These are phyloP conservation scores for Muntiacus muntjak DNA, from an alignment of 2,113 vertebrate species.

Conservation along the genomic window DNA sequence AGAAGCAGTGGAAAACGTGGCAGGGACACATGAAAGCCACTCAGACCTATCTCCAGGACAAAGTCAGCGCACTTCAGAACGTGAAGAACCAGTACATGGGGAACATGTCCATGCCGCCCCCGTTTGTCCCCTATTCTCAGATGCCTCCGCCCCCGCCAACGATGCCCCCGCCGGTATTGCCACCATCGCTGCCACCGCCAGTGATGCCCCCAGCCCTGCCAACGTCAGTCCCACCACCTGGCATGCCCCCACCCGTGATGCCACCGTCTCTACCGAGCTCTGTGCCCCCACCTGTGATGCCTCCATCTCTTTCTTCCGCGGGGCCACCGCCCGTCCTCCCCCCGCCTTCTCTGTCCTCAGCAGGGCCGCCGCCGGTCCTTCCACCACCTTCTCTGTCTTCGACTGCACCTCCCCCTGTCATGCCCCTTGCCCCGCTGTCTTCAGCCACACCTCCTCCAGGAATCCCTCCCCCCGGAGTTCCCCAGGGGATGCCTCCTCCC, in stretches of 20 bases:
- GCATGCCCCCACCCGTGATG: conserved; percentile 73
- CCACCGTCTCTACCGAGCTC: conserved; percentile 67
- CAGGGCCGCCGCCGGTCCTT: conserved; percentile 65
- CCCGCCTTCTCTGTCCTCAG: conserved; percentile 64
- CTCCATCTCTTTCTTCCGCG: conserved; percentile 67
- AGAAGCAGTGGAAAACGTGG: conserved; percentile 97
- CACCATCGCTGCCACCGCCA: conserved; percentile 78
- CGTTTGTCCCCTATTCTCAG: conserved; percentile 85
- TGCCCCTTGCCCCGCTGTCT: conserved; percentile 60
- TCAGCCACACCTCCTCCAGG: conserved; percentile 73
- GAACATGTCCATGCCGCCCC: conserved; percentile 83
- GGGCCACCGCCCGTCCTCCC: conserved; percentile 68
- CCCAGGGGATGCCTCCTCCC: conserved; percentile 74
- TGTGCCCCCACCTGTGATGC: conserved; percentile 70
- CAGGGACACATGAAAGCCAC: conserved; percentile 97
- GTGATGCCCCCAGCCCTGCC: conserved; percentile 70
- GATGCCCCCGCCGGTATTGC: conserved; percentile 74
- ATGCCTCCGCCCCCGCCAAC: conserved; percentile 80
- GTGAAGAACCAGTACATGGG: conserved; percentile 90
- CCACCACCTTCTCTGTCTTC: conserved; percentile 68
- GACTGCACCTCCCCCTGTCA: conserved; percentile 68
- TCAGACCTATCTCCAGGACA: conserved; percentile 90
- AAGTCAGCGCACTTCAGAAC: conserved; percentile 87
- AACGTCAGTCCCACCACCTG: conserved; percentile 54
- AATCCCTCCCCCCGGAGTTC: conserved; percentile 68